Evolutionary conservation across 2,888 invertebrate species (phyloP), one percentile per base, ranked within the genome.

Genomic region (Netelia inedita): DNA sequence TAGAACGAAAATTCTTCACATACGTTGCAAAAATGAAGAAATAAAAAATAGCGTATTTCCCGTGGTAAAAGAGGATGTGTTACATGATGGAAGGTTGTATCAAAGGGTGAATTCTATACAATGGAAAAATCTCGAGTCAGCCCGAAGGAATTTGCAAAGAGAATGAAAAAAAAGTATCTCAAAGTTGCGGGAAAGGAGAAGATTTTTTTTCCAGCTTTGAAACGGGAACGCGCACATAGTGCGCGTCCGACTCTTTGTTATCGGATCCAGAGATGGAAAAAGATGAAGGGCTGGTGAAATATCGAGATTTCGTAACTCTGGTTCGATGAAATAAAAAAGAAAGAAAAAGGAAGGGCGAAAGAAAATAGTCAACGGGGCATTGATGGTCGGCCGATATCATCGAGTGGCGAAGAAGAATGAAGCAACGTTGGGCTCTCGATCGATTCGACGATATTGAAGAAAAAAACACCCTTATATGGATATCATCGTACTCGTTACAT

Each of bases 221-320:
- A 80, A 80, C 23, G 46, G 61, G 80, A 81, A 79, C 69, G 50
- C 50, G 21, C 43, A 43, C 61, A 50, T 55, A 41, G 72, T 46
- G 23, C 59, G 65, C 66, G 50, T 74, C 55, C 63, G 72, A 79
- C 19, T 63, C 72, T 82, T 79, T 78, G 76, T 84, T 79, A 79
- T 72, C 63, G 76, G 75, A 79, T 72, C 41, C 55, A 76, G 43
- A 16, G 55, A 57, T 80, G 21, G 65, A 63, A 72, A 75, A 82
- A 82, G 79, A 74, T 53, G 57, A 23, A 46, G 19, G 57, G 19
- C 72, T 21, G 21, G 79, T 55, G 9, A 66, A 68, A 61, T 59
- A 59, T 71, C 69, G 14, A 21, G 61, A 73, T 61, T 35, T 19
- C 69, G 41, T 35, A 57, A 55, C 55, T 11, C 8, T 9, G 21